Conservation (phyloP, 2,888 invertebrate genomes). For the Rhyacophila evoluta region DNA sequence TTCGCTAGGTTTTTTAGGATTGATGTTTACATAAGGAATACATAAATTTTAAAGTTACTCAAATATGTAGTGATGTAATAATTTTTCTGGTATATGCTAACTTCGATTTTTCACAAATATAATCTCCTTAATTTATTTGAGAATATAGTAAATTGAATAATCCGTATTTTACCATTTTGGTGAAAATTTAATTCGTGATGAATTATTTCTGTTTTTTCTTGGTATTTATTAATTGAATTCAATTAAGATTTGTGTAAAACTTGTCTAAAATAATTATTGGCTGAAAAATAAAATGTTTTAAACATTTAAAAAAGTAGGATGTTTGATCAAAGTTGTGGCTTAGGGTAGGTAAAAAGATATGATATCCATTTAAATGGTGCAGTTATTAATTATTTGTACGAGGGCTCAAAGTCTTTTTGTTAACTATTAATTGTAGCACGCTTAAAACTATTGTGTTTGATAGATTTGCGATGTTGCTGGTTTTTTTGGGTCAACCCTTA, state of each 20-base stretch:
- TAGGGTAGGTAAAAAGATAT: constrained; percentile 6
- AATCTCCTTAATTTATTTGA: too few relatives aligned
- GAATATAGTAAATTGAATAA: too few relatives aligned
- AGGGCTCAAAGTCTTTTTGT: neutral
- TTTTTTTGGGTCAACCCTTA: constrained; percentile 13
- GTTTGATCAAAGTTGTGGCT: neutral
- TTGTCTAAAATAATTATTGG: neutral
- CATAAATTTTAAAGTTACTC: neutral
- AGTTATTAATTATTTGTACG: constrained; percentile 12
- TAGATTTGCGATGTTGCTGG: constrained; percentile 5
- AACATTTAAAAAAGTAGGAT: neutral
- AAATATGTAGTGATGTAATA: too few relatives aligned
- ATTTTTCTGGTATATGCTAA: too few relatives aligned
- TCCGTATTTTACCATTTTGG: too few relatives aligned
- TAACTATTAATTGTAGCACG: neutral
- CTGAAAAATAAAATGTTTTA: neutral
- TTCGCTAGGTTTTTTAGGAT: neutral
- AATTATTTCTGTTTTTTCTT: too few relatives aligned
- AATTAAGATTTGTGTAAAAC: too few relatives aligned
- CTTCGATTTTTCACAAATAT: too few relatives aligned
- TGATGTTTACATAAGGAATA: neutral
- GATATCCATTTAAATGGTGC: constrained; percentile 24
- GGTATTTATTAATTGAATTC: too few relatives aligned
- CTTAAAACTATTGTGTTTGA: neutral
- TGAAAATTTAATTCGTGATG: too few relatives aligned